Evolutionary conservation across 1,140 invertebrate genomes (phyloP), one percentile per base, ranked within the genome.

Genomic region (Brachionus koreanus): DNA sequence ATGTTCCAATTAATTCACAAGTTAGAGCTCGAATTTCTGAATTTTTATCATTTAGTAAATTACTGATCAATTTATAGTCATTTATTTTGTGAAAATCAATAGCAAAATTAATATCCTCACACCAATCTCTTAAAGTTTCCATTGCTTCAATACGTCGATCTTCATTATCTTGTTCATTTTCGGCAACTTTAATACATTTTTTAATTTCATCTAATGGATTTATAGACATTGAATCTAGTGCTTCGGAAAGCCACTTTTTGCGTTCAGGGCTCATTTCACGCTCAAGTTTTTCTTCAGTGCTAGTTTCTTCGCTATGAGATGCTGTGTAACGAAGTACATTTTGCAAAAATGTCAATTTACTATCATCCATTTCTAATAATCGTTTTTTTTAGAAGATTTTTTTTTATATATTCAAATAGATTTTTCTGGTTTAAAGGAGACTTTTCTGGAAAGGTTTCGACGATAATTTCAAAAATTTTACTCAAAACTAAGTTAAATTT

Each of bases 31-130:
- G 89, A 0, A 94, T 89, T 10, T 90, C 89, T 1, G 89, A 86
- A 83, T 92, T 90, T 3, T 90, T 86, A 75, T 91, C 91, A 83
- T 91, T 90, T 25, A 93, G 87, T 85, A 93, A 92, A 0, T 91
- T 87, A 0, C 90, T 89, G 57, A 94, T 90, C 52, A 93, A 90
- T 0, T 90, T 87, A 85, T 93, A 93, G 1, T 93, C 93, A 6
- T 92, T 92, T 84, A 94, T 91, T 88, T 94, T 94, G 84, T 92
- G 91, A 86, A 94, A 94, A 89, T 94, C 92, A 92, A 87, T 92
- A 12, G 93, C 92, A 65, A 91, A 88, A 86, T 94, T 93, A 67
- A 93, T 91, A 83, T 91, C 90, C 85, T 93, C 92, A 74, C 92
- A 90, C 85, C 90, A 90, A 81, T 92, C 91, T 9, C 90, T 85